Evolutionary conservation across 53 echinoderm and acorn worm genomes (phyloP).

Genomic region (Holothuria leucospilota): DNA sequence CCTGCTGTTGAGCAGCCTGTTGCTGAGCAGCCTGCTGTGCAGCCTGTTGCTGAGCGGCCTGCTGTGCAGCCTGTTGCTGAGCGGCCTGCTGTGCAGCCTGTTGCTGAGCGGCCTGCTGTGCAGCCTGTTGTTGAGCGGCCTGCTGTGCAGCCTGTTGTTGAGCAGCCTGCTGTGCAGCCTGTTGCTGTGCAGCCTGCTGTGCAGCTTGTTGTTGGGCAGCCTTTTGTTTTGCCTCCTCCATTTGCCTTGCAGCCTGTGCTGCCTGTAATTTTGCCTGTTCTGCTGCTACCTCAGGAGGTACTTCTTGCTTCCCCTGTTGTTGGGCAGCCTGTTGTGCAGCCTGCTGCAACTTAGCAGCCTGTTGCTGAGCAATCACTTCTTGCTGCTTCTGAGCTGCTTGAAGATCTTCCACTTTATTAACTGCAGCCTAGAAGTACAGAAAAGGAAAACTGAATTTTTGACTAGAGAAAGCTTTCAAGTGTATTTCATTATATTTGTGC

Average conservation of each 20-base stretch:
- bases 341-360: conserved; percentile 16
- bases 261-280: conserved; percentile 12
- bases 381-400: conserved; percentile 49
- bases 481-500: too few relatives aligned
- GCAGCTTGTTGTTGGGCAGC: conserved; percentile 4
- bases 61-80: conserved; percentile 27
- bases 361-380: conserved; percentile 39
- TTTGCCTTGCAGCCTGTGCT: conserved; percentile 15
- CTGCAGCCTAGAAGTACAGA: background rate
- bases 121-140: background rate
- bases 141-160: conserved; percentile 30
- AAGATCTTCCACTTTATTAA: conserved; percentile 26
- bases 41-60: conserved; percentile 27
- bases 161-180: conserved; percentile 36
- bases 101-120: conserved; percentile 55
- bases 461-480: background rate
- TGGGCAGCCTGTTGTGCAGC: conserved; percentile 45
- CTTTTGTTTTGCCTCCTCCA: conserved; percentile 1
- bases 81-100: conserved; percentile 28
- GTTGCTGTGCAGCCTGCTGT: conserved; percentile 24
- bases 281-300: conserved; percentile 6
- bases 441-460: too few relatives aligned
- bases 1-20: conserved; percentile 28
- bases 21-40: conserved; percentile 52
- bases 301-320: background rate